Evolutionary conservation across 2,113 vertebrate genomes (phyloP), one percentile per base, ranked within the genome.

Genomic region (Esox niger): DNA sequence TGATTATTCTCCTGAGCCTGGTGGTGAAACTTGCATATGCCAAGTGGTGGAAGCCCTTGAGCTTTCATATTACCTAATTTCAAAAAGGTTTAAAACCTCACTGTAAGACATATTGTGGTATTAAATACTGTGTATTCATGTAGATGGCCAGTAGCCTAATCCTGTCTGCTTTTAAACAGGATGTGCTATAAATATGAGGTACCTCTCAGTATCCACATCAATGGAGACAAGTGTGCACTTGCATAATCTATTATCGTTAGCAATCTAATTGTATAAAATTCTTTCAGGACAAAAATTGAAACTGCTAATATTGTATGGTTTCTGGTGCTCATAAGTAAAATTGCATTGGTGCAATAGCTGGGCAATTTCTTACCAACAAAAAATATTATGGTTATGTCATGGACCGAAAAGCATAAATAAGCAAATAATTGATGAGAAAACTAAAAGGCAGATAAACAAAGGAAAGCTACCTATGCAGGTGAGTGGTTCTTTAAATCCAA

Each of bases 61-160:
- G 81, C 74, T 58, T 66, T 68, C 66, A 81, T 78, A 67, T 80
- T 75, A 82, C 68, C 52, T 69, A 75, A 73, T 43, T 66, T 69
- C 65, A 64, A 80, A 86, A 83, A 56, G 63, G 79, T 77, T 86
- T 81, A 82, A 71, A 73, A n/a, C n/a, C n/a, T 73, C 59, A 73
- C 67, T 68, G 70, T 78, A 77, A 79, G 77, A 74, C 30, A 27
- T 61, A 27, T 62, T 29, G 1, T 68, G 68, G 76, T 73, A 69
- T 70, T 75, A 78, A 81, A 84, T 83, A 68, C 69, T 56, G 23
- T 17, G 7, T 23, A 23, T 60, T 57, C 46, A 68, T 58, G 17
- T n/a, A 52, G 17, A 6, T 63, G 32, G 49, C 74, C 66, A 54
- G 62, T 59, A 63, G 71, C 68, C 68, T 60, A 76, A 71, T 56